A percentile compares a stretch with the other conserved stretches of the same genome.
Evolutionary conservation across 2,797 vertebrate species (phyloP).

Genomic region (Salarias fasciatus): DNA sequence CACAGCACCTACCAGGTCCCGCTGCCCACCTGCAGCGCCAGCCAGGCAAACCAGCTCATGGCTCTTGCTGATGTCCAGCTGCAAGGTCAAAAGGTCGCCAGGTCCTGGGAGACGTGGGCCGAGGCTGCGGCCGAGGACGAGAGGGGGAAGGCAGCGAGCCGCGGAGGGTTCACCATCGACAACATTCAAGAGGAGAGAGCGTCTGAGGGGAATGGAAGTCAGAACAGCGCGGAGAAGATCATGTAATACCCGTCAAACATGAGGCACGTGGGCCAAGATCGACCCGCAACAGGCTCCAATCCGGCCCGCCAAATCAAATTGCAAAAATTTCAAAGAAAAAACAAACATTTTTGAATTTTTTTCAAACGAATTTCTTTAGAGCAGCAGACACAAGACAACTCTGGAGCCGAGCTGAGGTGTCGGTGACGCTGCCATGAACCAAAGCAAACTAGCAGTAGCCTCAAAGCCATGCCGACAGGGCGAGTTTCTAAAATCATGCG

Average conservation of each 20-base stretch:
- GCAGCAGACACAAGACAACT: no score
- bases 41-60: slow-evolving; percentile 26
- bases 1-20: slow-evolving; percentile 52
- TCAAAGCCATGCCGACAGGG: no score
- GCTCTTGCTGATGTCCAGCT: slow-evolving; percentile 13
- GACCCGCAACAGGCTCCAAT: no score
- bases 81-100: slow-evolving; percentile 20
- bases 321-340: no score
- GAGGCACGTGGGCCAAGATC: no score
- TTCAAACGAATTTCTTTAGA: no score
- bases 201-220: slow-evolving; percentile 31
- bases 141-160: slow-evolving; percentile 12
- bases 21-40: slow-evolving; percentile 40
- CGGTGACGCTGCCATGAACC: no score
- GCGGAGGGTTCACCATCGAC: slow-evolving; percentile 28
- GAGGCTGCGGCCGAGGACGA: slow-evolving; percentile 22
- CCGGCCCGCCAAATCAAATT: no score
- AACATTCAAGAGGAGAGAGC: slow-evolving; percentile 30
- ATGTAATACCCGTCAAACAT: background rate
- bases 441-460: no score
- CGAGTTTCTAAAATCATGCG: no score
- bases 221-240: slow-evolving; percentile 6
- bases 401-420: no score
- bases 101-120: slow-evolving; percentile 17
- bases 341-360: no score